phyloP scores from a whole-genome alignment of 1,140 invertebrate species.

The Episyrphus balteatus region DNA sequence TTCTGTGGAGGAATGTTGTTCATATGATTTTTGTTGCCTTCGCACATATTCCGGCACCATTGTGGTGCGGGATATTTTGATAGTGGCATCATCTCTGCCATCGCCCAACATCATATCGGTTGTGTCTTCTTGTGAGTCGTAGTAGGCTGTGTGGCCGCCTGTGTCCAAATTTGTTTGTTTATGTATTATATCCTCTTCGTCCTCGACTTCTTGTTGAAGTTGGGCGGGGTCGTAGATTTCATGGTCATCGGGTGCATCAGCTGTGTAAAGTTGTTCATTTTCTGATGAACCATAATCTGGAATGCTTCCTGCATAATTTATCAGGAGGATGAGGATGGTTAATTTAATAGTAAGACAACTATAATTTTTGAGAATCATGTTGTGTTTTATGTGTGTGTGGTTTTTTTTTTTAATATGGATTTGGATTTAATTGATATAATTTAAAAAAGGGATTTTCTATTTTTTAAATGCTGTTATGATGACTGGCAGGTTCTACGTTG shows the following conservation, averaged over 20 bases:
- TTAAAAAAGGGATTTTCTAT: conserved; percentile 12
- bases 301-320: no score
- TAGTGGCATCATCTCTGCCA: conserved; percentile 10
- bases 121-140: conserved; percentile 7
- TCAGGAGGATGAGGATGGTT: no score
- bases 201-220: conserved; percentile 14
- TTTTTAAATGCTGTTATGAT: conserved; percentile 5
- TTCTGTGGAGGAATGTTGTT: not conserved
- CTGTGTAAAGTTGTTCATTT: no score
- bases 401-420: conserved; percentile 16
- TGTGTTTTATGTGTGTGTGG: conserved; percentile 4
- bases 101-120: conserved; percentile 12
- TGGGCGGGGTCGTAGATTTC: conserved; percentile 24
- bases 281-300: no score
- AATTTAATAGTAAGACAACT: no score
- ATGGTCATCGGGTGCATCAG: conserved; percentile 1
- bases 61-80: conserved; percentile 13
- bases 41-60: conserved; percentile 30
- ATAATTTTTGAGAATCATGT: not conserved
- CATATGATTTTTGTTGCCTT: conserved; percentile 13
- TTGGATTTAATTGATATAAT: conserved; percentile 9
- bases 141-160: conserved; percentile 13
- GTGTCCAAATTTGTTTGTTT: conserved; percentile 13
- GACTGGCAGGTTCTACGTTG: conserved; percentile 3
- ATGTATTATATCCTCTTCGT: conserved; percentile 14